Evolutionary conservation across 2,113 vertebrate genomes (phyloP).

Genomic region (Riparia riparia): DNA sequence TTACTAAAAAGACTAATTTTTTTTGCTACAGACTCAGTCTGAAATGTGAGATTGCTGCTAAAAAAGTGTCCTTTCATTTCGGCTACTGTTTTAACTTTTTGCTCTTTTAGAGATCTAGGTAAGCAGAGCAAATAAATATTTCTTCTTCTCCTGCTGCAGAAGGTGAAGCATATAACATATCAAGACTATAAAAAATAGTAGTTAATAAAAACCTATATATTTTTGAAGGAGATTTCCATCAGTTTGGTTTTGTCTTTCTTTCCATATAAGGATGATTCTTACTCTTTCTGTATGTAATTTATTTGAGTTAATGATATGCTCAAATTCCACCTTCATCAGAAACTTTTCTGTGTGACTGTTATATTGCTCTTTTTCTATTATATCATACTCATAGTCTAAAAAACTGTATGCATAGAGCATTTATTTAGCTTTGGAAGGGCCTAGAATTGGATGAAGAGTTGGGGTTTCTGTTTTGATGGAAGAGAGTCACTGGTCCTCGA

Average conservation of each 20-base stretch:
- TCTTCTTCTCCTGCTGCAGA: neutral
- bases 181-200: neutral
- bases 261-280: neutral
- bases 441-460: neutral
- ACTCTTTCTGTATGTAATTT: neutral
- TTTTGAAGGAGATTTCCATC: neutral
- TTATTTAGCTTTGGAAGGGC: neutral
- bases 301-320: neutral
- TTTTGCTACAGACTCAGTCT: neutral
- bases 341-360: neutral
- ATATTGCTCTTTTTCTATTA: neutral
- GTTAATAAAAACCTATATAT: neutral
- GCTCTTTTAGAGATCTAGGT: neutral
- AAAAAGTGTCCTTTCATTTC: constrained; percentile 12
- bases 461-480: neutral
- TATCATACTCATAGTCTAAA: neutral
- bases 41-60: neutral
- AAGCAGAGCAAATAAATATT: constrained; percentile 39
- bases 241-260: neutral
- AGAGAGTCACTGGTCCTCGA: neutral
- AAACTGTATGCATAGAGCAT: neutral
- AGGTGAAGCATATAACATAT: neutral
- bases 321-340: neutral
- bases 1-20: neutral
- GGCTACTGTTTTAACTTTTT: neutral